phyloP scores from a whole-genome alignment of 2,113 vertebrate genomes.

The Nerophis lumbriciformis region DNA sequence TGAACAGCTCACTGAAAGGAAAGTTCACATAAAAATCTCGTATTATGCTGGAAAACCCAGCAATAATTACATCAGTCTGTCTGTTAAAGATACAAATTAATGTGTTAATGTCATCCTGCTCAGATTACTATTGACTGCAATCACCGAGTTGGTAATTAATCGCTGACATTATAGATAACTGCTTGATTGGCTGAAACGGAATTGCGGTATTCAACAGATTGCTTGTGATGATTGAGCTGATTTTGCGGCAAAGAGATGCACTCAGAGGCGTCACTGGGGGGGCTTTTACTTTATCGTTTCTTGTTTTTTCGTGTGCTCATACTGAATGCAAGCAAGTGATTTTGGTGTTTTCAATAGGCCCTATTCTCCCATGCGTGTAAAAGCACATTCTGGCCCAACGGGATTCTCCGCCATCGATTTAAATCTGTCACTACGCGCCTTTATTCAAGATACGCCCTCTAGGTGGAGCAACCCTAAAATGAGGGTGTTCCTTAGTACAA shows the following conservation, averaged over 20 bases:
- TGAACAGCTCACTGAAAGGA: not conserved
- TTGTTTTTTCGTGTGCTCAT: no score
- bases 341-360: no score
- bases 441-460: no score
- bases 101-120: slow-evolving; percentile 27
- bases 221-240: slow-evolving; percentile 3
- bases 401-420: no score
- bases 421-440: no score
- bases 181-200: slow-evolving; percentile 24
- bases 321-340: no score
- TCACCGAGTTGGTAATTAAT: slow-evolving; percentile 26
- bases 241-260: not conserved
- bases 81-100: slow-evolving; percentile 29
- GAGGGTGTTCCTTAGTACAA: no score
- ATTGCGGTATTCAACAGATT: slow-evolving; percentile 37
- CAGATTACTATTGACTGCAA: slow-evolving; percentile 17
- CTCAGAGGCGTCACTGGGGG: no score
- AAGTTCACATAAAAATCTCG: slow-evolving; percentile 4
- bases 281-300: no score
- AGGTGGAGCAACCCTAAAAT: no score
- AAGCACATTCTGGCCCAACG: no score
- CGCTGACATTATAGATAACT: slow-evolving; percentile 22
- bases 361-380: no score
- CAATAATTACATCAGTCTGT: slow-evolving; percentile 20
- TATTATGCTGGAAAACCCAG: slow-evolving; percentile 5